A percentile compares a stretch with the other conserved stretches of the same genome.
Conservation (phyloP, 2,888 invertebrate species). For the Dasypolia templi region DNA sequence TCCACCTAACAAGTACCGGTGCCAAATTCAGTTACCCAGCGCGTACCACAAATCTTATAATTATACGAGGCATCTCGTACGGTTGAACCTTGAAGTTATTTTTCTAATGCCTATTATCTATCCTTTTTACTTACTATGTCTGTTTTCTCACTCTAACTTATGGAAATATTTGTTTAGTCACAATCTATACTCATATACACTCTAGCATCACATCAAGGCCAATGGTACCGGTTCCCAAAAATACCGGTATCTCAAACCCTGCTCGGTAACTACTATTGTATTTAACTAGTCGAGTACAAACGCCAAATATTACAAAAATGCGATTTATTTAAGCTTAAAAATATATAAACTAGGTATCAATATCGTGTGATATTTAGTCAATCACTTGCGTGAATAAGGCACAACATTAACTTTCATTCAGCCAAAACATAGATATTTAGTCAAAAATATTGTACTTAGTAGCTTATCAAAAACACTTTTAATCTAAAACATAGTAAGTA, state of each 20-base stretch:
- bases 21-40: no score
- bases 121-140: neutral
- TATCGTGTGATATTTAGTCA: constrained; percentile 65
- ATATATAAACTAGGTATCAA: constrained; percentile 59
- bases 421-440: constrained; percentile 5
- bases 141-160: neutral
- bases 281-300: neutral
- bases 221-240: neutral
- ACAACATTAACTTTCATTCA: constrained; percentile 38
- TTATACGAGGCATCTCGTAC: no score
- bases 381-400: constrained; percentile 58
- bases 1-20: no score
- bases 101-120: neutral
- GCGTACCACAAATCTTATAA: no score
- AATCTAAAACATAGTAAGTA: neutral
- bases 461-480: constrained; percentile 1
- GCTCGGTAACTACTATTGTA: neutral
- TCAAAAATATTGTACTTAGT: constrained; percentile 9
- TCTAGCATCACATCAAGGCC: neutral
- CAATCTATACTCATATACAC: no score
- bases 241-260: neutral
- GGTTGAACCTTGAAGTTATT: neutral
- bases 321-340: constrained; percentile 61
- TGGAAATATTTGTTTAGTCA: neutral
- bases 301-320: constrained; percentile 49